Base-by-base conservation (phyloP, 64 coral and sea anemone species). In the Montipora sp. region DNA sequence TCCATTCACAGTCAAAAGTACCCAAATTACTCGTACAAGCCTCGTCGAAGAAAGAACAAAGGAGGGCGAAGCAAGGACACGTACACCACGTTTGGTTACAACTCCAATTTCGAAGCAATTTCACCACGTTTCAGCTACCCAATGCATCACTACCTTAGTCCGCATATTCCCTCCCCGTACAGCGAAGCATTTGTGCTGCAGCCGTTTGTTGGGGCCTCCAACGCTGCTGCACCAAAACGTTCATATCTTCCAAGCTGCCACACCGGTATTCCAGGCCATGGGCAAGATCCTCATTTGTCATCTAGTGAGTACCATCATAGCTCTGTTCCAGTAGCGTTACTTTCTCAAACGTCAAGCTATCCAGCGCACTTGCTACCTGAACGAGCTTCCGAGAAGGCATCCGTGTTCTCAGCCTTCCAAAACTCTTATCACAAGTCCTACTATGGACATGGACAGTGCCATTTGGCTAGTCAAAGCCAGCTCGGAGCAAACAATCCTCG, bases 1-100 rank as follows among this genome's bases (percentile, higher is more conserved):
- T 94, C 95, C 15, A 93, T 98, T 7, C 95, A 98, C 81, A 98
- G 91, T 70, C 95, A 98, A 66, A 98, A 98, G 78, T 98, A 98
- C 61, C 95, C 95, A 0, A 88, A 98, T 24, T 98, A 98, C 74
- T 98, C 95, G 8, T 98, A 98, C 84, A 98, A 98, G 23, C 95
- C 95, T 0, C 77, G 95, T 18, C 87, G 95, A 89, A 89, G 92
- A 7, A 98, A 98, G 47, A 94, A 80, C 57, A 98, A 94, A 61
- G 72, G 83, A 48, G 53, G 78, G 2, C 87, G 92, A 51, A 51
- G 58, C 45, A 98, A 98, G 15, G 95, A 98, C 3, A 58, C 90
- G 1, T 98, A 94, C 22, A 78, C 92, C 7, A 73, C 95, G 13
- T 98, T 98, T 94, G 95, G 84, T 3, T 93, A 93, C 47, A 86